Evolutionary conservation across 2,113 vertebrate genomes (phyloP), one percentile per base, ranked within the genome.

Genomic region (Anarhynchus alexandrinus): DNA sequence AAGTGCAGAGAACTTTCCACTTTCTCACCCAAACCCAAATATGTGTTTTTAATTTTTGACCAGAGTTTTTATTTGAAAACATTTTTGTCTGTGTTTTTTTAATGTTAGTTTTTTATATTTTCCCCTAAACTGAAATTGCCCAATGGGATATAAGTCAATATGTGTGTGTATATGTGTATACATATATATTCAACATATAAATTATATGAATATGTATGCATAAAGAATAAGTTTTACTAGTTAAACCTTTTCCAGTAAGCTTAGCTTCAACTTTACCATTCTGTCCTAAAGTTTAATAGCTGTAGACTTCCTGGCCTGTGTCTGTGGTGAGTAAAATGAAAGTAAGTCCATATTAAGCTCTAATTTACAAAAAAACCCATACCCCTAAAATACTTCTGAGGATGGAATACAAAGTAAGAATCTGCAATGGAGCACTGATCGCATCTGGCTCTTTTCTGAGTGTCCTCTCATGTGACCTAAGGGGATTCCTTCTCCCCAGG

Each of bases 81-180:
- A 0, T 8, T 55, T 94, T 82, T 22, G 13, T 2, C 14, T 47
- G 4, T 7, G 1, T 4, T 59, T 87, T 87, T 82, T 78, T 72
- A 52, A n/a, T 52, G 6, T 20, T 40, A 23, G 1, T 5, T 32
- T 64, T 66, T 55, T 40, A 5, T 55, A 20, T 74, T 83, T 83
- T 27, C 2, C 13, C 9, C 10, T 2, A 62, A 27, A 21, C 2
- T 74, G 6, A 55, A 90, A 43, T 58, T 86, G 3, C 71, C 9
- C 74, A 29, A 38, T 40, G 26, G 6, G 5, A 74, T 86, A 58
- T 34, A 79, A 32, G 65, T 72, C 1, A 43, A 54, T 8, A 5
- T 34, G 3, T 11, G 2, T 4, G 20, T 51, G 6, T 18, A n/a
- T n/a, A n/a, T n/a, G 5, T 36, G 9, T 52, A 6, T 11, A 9